phyloP scores from a whole-genome alignment of 2,797 vertebrate species.

The Alca torda region DNA sequence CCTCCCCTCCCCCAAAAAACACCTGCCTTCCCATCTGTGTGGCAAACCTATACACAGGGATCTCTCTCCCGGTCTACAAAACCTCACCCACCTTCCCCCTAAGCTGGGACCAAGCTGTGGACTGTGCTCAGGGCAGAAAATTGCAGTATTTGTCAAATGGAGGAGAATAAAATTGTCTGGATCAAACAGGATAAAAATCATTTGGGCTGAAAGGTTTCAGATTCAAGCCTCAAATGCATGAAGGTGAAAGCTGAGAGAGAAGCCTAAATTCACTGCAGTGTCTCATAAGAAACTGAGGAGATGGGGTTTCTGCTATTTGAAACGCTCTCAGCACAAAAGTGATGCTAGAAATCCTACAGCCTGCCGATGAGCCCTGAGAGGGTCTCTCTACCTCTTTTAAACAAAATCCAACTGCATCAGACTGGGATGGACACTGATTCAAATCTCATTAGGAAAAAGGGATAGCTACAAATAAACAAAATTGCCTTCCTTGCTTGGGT shows the following conservation, averaged over 20 bases:
- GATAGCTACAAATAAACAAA: conserved; percentile 9
- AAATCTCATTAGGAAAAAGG: conserved; percentile 43
- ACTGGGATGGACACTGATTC: background rate
- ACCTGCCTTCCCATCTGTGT: background rate
- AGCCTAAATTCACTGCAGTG: background rate
- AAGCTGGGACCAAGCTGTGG: background rate
- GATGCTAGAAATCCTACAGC: background rate
- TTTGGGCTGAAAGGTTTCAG: background rate
- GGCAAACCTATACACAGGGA: background rate
- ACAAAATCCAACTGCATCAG: background rate
- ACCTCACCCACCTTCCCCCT: background rate
- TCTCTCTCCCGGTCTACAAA: background rate
- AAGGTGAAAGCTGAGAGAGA: background rate
- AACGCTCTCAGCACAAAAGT: background rate
- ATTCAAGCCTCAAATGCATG: background rate
- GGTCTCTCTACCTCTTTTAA: background rate
- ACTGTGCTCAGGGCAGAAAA: background rate
- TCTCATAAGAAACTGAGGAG: background rate
- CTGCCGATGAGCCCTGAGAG: fast-evolving
- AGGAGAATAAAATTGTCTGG: background rate
- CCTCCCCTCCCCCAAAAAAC: background rate
- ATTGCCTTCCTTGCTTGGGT: background rate
- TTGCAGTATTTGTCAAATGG: background rate
- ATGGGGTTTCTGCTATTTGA: background rate
- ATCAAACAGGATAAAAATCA: background rate